Evolutionary conservation across 2,113 vertebrate species (phyloP).

Genomic region (Aramus guarauna): DNA sequence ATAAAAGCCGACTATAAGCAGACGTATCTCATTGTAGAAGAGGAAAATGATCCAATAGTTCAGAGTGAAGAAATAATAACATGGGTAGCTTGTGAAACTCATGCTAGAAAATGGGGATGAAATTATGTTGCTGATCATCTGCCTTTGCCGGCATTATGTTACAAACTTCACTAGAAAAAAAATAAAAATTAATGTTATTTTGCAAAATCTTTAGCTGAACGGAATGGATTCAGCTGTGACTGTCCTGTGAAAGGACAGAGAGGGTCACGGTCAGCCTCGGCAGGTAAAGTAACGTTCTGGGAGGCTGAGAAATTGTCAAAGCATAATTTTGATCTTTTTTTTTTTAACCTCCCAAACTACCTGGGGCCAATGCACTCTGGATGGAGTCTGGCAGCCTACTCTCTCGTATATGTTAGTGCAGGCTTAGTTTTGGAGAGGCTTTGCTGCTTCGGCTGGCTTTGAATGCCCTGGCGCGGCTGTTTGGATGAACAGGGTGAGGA

Average conservation of each 20-base stretch:
- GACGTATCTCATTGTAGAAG: background rate
- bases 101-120: background rate
- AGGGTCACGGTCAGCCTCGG: background rate
- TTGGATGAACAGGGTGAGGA: background rate
- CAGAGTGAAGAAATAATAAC: background rate
- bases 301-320: background rate
- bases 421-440: background rate
- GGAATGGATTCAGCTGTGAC: background rate
- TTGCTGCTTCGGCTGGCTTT: background rate
- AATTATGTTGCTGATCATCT: background rate
- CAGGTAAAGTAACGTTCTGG: background rate
- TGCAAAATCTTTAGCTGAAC: background rate
- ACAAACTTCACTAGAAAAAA: background rate
- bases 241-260: background rate
- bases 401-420: fast-evolving
- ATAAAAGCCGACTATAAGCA: background rate
- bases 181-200: background rate
- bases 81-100: background rate
- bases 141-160: background rate
- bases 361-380: background rate
- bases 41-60: background rate
- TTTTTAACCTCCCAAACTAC: background rate
- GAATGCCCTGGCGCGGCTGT: background rate
- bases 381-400: background rate
- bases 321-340: background rate